A percentile compares a stretch with the other conserved stretches of the same genome.
phyloP scores from a whole-genome alignment of 1,140 invertebrate species.

The Listronotus bonariensis region DNA sequence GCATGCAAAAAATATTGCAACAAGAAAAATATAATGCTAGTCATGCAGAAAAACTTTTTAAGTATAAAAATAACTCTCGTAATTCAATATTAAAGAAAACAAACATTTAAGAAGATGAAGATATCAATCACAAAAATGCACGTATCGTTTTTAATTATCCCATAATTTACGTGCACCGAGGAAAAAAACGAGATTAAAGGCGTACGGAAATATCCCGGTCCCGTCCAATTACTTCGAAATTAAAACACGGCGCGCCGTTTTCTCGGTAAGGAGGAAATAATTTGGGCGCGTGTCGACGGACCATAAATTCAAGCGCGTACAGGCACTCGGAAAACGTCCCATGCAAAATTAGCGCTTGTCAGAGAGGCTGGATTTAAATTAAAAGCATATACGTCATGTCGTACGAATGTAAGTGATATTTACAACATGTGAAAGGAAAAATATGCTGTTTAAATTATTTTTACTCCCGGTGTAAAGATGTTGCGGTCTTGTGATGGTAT shows the following conservation, averaged over 20 bases:
- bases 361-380: constrained; percentile 35
- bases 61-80: too few species aligned
- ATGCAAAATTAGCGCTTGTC: constrained; percentile 44
- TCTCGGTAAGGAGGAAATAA: constrained; percentile 39
- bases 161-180: not conserved
- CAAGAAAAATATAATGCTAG: too few species aligned
- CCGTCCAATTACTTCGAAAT: constrained; percentile 37
- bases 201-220: constrained; percentile 37
- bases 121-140: constrained; percentile 20
- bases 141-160: constrained; percentile 25
- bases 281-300: constrained; percentile 38
- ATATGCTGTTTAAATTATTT: constrained; percentile 1
- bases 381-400: constrained; percentile 41
- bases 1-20: too few species aligned
- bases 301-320: constrained; percentile 31
- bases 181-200: constrained; percentile 34
- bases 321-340: constrained; percentile 35
- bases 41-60: too few species aligned
- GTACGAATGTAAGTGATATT: constrained; percentile 26
- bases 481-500: too few species aligned
- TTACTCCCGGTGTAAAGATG: too few species aligned
- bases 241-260: constrained; percentile 26
- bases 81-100: too few species aligned
- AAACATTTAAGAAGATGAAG: constrained; percentile 14
- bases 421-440: not conserved